Evolutionary conservation across 2,113 vertebrate genomes (phyloP), one percentile per base, ranked within the genome.

Genomic region (Antigone vipio): DNA sequence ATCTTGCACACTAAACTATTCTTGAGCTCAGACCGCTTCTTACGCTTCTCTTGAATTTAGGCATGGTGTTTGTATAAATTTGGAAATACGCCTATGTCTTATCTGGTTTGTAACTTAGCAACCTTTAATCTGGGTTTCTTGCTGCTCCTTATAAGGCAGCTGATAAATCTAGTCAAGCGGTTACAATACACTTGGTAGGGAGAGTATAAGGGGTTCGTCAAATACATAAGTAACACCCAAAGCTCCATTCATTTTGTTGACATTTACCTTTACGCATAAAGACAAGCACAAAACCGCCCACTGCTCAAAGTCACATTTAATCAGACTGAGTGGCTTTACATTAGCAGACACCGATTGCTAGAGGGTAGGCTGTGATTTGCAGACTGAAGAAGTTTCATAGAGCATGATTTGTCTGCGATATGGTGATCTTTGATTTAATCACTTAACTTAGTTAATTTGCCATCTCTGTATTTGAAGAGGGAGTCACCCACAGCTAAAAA

Each of bases 41-140:
- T 93, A 89, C 6, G 10, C 63, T 92, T 92, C 85, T 87, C 86
- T 93, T 91, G 92, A 95, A 96, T 90, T 95, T 96, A 95, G 89
- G 47, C 56, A 87, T 92, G 89, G 44, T 88, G 68, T 88, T 96
- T 91, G 73, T 88, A 96, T 94, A 96, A 95, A 97, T 95, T 96
- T 96, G 96, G 95, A 96, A 97, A 85, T 85, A 91, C 22, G 73
- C 82, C 81, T 94, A 77, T 94, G 80, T 82, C 89, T 97, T 97
- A 97, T 93, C 95, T 94, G 66, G 76, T 97, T 95, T 97, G 95
- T 97, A 97, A 95, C 92, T 97, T 96, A 97, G 97, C 97, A 98
- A 98, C 96, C 93, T 97, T 93, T 97, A 96, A 94, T 96, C 92
- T 97, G 88, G 17, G 50, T 87, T 97, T 95, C 86, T 95, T 89